These are phyloP conservation scores for Drosophila arawakana DNA, from an alignment of 1,140 invertebrate species.

Conservation along the genomic window DNA sequence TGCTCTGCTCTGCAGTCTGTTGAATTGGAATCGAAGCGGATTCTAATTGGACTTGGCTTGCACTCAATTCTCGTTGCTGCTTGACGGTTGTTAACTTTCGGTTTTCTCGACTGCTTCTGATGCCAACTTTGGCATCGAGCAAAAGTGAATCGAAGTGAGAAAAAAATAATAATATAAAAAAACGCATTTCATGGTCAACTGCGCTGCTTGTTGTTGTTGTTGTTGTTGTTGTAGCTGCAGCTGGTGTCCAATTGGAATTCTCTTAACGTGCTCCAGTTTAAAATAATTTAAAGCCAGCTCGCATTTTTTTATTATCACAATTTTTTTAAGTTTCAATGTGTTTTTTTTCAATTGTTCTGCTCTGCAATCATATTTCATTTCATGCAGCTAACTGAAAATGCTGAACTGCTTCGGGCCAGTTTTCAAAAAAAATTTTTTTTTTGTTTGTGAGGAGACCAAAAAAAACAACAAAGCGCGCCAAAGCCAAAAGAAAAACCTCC, in stretches of 20 bases:
- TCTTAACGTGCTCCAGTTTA: constrained; percentile 61
- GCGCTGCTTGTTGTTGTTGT: background rate
- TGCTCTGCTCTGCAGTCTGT: constrained; percentile 20
- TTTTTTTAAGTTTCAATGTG: background rate
- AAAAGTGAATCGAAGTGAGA: constrained; percentile 42
- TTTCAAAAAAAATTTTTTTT: constrained; percentile 9
- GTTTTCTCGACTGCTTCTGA: constrained; percentile 60
- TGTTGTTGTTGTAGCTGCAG: constrained; percentile 11
- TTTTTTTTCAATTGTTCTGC: constrained; percentile 54
- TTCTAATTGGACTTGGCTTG: constrained; percentile 45
- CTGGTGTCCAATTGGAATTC: constrained; percentile 38
- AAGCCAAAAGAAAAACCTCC: constrained; percentile 58
- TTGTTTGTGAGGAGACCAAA: no score
- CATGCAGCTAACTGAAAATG: constrained; percentile 44
- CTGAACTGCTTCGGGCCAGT: constrained; percentile 52
- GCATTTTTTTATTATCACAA: constrained; percentile 32
- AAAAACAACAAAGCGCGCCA: constrained; percentile 45
- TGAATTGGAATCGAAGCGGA: constrained; percentile 14
- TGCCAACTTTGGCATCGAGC: constrained; percentile 38
- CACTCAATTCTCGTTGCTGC: constrained; percentile 58
- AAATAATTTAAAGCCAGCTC: constrained; percentile 43
- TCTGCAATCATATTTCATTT: constrained; percentile 69
- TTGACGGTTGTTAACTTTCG: constrained; percentile 60
- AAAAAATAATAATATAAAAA: constrained; percentile 29
- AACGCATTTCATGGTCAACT: constrained; percentile 52